These are phyloP conservation scores for Hydrolagus colliei DNA, from an alignment of 2,797 vertebrate genomes.

Conservation along the genomic window DNA sequence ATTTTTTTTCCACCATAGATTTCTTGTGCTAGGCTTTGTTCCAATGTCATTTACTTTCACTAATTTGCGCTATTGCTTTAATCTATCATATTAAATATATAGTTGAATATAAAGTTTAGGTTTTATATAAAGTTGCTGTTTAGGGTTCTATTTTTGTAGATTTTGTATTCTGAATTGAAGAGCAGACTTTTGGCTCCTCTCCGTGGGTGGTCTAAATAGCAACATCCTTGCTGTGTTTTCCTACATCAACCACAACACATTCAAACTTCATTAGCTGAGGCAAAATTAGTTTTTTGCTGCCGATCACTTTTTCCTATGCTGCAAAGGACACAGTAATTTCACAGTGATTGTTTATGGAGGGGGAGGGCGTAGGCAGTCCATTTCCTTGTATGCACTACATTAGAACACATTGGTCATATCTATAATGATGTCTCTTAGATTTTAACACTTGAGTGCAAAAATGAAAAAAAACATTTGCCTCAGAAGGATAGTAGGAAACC, in stretches of 20 bases:
- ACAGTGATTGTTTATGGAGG: not conserved
- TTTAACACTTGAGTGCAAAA: not conserved
- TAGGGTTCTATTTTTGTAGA: not conserved
- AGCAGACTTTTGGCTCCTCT: not conserved
- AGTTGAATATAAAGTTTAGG: not conserved
- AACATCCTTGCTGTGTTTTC: conserved; percentile 4
- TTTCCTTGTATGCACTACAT: not conserved
- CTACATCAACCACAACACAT: not conserved
- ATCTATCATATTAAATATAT: not conserved
- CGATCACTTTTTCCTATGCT: not conserved
- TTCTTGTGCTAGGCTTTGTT: not conserved
- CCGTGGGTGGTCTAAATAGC: not conserved
- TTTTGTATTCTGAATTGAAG: not conserved
- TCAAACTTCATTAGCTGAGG: not conserved
- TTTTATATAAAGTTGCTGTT: not conserved
- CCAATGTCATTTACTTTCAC: not conserved
- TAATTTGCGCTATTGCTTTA: not conserved
- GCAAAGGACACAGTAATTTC: not conserved
- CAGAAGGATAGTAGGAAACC: not conserved
- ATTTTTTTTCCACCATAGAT: not conserved
- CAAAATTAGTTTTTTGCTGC: not conserved
- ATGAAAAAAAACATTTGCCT: not conserved
- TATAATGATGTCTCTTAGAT: not conserved
- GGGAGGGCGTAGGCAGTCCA: not conserved
- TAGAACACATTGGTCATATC: not conserved